These are phyloP conservation scores for Pollenia angustigena DNA, from an alignment of 2,888 invertebrate genomes.

Conservation along the genomic window DNA sequence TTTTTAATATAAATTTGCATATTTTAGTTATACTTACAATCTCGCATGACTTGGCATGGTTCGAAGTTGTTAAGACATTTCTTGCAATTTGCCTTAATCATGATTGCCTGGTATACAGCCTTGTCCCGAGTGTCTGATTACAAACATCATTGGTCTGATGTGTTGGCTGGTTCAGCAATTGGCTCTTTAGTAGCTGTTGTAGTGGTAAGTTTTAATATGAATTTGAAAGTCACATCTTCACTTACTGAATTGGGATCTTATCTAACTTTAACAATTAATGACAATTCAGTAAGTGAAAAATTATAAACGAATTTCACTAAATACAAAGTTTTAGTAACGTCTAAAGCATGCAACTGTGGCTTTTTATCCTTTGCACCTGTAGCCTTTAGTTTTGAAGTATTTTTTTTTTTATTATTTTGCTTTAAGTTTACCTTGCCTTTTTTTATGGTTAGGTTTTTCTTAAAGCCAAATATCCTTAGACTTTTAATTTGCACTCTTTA, in stretches of 20 bases:
- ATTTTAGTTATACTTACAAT: conserved; percentile 93
- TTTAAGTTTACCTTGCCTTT: conserved; percentile 34
- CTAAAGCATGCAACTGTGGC: conserved; percentile 32
- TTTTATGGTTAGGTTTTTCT: conserved; percentile 22
- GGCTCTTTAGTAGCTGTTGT: conserved; percentile 89
- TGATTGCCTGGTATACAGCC: conserved; percentile 94
- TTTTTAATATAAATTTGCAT: background rate
- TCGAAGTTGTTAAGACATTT: conserved; percentile 92
- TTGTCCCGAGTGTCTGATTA: conserved; percentile 96
- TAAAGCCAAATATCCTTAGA: background rate
- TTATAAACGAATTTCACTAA: too few species aligned
- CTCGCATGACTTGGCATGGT: conserved; percentile 91
- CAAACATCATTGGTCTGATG: conserved; percentile 99
- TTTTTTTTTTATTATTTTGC: background rate
- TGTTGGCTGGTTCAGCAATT: conserved; percentile 91
- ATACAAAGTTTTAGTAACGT: too few species aligned
- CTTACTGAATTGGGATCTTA: background rate
- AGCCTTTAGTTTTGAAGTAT: background rate
- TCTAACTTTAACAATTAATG: background rate
- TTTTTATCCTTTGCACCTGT: conserved; percentile 31
- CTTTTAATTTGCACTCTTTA: conserved; percentile 57
- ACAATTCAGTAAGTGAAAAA: background rate
- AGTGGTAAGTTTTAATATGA: conserved; percentile 86
- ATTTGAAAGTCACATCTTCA: conserved; percentile 5
- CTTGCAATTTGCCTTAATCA: conserved; percentile 92